phyloP scores from a whole-genome alignment of 2,113 vertebrate genomes.

The Onychorhynchus coronatus region DNA sequence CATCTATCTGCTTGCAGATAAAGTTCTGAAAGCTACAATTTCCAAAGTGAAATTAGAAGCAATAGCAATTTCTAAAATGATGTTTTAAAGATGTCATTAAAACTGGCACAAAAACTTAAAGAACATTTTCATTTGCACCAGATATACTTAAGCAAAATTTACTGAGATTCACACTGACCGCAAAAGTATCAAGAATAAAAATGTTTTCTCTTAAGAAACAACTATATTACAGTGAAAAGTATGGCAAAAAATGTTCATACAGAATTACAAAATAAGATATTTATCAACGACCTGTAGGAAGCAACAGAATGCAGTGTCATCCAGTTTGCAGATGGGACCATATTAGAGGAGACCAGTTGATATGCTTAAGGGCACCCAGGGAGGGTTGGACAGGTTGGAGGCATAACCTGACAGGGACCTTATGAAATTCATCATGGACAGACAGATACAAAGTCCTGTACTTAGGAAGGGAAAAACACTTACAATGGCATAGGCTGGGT shows the following conservation, averaged over 20 bases:
- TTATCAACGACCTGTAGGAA: background rate
- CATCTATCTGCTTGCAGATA: background rate
- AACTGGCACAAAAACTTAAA: background rate
- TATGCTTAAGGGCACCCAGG: background rate
- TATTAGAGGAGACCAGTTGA: background rate
- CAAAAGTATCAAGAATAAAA: background rate
- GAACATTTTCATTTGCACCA: background rate
- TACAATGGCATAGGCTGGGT: background rate
- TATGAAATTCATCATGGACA: background rate
- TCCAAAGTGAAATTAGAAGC: background rate
- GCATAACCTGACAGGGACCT: background rate
- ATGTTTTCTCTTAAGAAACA: background rate
- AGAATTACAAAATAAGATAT: background rate
- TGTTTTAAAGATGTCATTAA: background rate
- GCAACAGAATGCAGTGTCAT: background rate
- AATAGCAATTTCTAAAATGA: background rate
- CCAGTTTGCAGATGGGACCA: background rate
- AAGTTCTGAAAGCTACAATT: background rate
- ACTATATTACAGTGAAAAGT: background rate
- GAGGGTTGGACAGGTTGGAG: background rate
- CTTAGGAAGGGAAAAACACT: background rate
- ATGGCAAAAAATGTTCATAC: background rate
- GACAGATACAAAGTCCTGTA: background rate
- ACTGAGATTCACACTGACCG: background rate
- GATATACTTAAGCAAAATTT: background rate